Conservation (phyloP, 2,888 invertebrate genomes). For the Lamproptera curius region DNA sequence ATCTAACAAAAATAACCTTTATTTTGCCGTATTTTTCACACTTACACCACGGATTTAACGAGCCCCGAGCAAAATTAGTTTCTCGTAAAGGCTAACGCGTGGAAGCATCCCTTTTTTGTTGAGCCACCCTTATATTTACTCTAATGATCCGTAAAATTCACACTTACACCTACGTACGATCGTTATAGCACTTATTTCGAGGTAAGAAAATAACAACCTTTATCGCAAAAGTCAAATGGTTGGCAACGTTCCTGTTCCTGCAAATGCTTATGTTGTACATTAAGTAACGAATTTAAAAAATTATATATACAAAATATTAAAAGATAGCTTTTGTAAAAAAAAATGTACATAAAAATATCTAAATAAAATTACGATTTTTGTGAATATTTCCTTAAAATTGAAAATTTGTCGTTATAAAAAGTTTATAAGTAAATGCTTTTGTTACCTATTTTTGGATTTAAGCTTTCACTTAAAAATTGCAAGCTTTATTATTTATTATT, state of each 20-base stretch:
- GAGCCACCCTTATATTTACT: conserved; percentile 46
- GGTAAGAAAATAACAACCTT: conserved; percentile 39
- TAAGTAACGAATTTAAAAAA: too few relatives aligned
- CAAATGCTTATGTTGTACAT: too few relatives aligned
- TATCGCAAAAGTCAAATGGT: neutral
- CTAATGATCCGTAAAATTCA: conserved; percentile 68
- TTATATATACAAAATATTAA: too few relatives aligned
- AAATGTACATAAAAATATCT: too few relatives aligned
- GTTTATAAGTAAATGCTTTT: neutral
- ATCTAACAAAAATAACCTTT: too few relatives aligned
- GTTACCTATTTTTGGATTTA: neutral
- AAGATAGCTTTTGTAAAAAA: too few relatives aligned
- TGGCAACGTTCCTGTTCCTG: neutral
- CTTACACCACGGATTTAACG: neutral
- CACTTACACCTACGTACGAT: conserved; percentile 37
- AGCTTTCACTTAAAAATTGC: neutral
- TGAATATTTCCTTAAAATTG: too few relatives aligned
- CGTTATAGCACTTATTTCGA: conserved; percentile 48
- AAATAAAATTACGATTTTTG: too few relatives aligned
- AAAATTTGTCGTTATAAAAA: too few relatives aligned
- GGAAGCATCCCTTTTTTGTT: conserved; percentile 38
- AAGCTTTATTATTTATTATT: too few relatives aligned
- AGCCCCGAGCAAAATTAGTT: conserved; percentile 15
- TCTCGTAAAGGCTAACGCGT: conserved; percentile 16
- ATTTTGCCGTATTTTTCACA: neutral